phyloP scores from a whole-genome alignment of 53 echinoderm and acorn worm genomes.

The Arbacia lixula region DNA sequence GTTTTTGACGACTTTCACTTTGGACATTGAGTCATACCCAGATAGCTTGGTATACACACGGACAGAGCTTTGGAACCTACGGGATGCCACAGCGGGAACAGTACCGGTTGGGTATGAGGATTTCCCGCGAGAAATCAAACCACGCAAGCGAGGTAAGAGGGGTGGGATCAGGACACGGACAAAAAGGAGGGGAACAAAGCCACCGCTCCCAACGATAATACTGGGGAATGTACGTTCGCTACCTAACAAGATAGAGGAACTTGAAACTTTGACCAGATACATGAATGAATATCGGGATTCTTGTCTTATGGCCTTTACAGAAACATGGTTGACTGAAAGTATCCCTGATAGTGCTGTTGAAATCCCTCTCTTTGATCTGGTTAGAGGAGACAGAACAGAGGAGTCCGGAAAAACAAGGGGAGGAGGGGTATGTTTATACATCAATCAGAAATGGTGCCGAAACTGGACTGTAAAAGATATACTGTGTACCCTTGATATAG shows the following conservation, averaged over 20 bases:
- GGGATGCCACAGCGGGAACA: background rate
- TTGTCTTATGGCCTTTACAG: slow-evolving; percentile 65
- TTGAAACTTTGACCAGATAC: slow-evolving; percentile 58
- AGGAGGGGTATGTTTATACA: slow-evolving; percentile 50
- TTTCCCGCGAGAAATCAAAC: slow-evolving; percentile 49
- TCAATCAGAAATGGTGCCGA: slow-evolving; percentile 62
- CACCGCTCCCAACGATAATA: slow-evolving; percentile 64
- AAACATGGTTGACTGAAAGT: slow-evolving; percentile 66
- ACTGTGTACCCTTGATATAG: slow-evolving; percentile 62
- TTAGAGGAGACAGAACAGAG: slow-evolving; percentile 56
- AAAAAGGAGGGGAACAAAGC: slow-evolving; percentile 49
- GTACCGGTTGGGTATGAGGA: slow-evolving; percentile 12
- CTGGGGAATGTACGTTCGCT: slow-evolving; percentile 67
- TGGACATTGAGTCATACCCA: background rate
- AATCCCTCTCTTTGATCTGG: slow-evolving; percentile 52
- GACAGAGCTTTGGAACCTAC: slow-evolving; percentile 28
- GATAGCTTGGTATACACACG: slow-evolving; percentile 20
- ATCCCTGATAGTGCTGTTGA: slow-evolving; percentile 55
- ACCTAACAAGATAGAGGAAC: slow-evolving; percentile 70
- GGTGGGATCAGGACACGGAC: slow-evolving; percentile 57
- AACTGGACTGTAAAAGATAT: slow-evolving; percentile 49
- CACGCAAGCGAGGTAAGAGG: slow-evolving; percentile 62
- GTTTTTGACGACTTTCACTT: background rate
- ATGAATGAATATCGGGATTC: slow-evolving; percentile 69
- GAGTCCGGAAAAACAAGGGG: slow-evolving; percentile 58